Evolutionary conservation across 2,113 vertebrate species (phyloP).

Genomic region (Prinia subflava): DNA sequence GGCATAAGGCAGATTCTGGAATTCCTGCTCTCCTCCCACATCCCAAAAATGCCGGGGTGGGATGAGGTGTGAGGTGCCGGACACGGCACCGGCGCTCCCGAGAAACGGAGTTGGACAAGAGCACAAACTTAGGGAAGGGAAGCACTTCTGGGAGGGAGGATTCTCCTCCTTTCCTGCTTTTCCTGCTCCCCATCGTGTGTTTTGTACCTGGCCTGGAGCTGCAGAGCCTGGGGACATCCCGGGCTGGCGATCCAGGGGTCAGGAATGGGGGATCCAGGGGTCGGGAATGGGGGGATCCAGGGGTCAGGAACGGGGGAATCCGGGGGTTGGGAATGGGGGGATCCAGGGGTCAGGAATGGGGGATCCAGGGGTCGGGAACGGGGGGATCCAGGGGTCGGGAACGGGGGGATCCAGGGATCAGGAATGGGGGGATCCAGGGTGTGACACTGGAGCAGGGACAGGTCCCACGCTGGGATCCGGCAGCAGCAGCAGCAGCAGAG

Average conservation of each 20-base stretch:
- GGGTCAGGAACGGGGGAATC: no score
- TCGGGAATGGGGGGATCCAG: no score
- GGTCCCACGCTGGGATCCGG: accelerated
- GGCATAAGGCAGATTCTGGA: neutral
- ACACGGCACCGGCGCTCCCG: accelerated
- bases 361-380: no score
- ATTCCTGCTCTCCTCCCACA: neutral
- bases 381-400: no score
- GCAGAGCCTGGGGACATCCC: neutral
- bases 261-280: no score
- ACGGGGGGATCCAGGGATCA: neutral
- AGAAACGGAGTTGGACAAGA: neutral
- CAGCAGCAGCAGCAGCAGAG: neutral
- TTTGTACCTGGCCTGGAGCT: neutral
- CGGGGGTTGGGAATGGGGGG: no score
- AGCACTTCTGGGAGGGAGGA: neutral
- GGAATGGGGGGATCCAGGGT: accelerated
- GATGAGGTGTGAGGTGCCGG: neutral
- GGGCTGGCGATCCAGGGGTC: accelerated
- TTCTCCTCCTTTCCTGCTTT: neutral
- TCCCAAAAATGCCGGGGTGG: neutral
- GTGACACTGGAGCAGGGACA: neutral
- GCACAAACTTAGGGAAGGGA: neutral
- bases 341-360: no score
- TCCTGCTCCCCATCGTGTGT: neutral